Evolutionary conservation across 2,113 vertebrate genomes (phyloP).

Genomic region (Anhinga anhinga): DNA sequence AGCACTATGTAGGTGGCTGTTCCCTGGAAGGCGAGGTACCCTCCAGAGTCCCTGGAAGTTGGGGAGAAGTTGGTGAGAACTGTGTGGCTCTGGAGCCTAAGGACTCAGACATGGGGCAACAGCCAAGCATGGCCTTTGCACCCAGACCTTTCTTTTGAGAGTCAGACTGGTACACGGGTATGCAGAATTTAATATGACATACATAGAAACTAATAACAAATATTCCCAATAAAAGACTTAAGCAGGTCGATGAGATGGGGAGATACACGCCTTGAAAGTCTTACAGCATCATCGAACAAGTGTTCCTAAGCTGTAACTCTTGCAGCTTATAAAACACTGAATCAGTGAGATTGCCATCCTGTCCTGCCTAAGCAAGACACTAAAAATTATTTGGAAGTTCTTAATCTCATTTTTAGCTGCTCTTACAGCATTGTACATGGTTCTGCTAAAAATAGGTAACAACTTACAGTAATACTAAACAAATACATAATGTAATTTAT

Average conservation of each 20-base stretch:
- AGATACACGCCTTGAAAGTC: background rate
- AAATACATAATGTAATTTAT: conserved; percentile 7
- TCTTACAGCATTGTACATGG: background rate
- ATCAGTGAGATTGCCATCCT: background rate
- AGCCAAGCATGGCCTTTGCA: background rate
- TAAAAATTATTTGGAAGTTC: background rate
- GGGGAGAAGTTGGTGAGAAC: background rate
- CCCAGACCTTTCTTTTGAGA: background rate
- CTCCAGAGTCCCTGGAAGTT: background rate
- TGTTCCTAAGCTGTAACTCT: background rate
- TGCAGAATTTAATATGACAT: background rate
- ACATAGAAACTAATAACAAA: background rate
- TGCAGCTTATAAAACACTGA: background rate
- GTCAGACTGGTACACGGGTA: background rate
- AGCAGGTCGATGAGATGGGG: background rate
- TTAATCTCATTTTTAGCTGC: background rate
- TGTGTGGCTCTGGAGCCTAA: background rate
- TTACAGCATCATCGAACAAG: background rate
- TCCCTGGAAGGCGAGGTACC: background rate
- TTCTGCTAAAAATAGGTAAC: background rate
- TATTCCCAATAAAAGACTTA: background rate
- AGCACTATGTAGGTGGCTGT: background rate
- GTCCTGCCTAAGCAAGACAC: background rate
- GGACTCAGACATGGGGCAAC: background rate
- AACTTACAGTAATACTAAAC: background rate